Evolutionary conservation across 2,797 vertebrate genomes (phyloP).

Genomic region (Hemitrygon akajei): DNA sequence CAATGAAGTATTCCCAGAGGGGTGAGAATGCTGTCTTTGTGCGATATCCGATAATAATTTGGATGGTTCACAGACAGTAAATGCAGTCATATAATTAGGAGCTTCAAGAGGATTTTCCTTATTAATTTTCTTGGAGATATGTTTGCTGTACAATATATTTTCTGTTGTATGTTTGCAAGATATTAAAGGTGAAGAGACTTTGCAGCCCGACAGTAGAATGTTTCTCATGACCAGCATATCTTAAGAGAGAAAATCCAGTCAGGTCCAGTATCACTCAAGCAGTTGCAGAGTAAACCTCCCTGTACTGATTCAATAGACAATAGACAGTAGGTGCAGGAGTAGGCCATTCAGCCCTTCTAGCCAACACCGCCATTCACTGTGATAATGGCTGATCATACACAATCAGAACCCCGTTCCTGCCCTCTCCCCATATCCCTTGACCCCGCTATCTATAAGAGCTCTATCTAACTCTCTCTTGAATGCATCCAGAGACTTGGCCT

Average conservation of each 20-base stretch:
- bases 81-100: background rate
- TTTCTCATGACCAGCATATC: background rate
- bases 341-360: too few species aligned
- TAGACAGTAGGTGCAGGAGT: too few species aligned
- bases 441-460: too few species aligned
- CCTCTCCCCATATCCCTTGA: too few species aligned
- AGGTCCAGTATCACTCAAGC: background rate
- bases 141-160: background rate
- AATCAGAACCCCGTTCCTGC: too few species aligned
- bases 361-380: too few species aligned
- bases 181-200: background rate
- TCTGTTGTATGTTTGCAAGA: background rate
- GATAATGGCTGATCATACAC: too few species aligned
- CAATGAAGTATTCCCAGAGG: background rate
- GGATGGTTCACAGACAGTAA: background rate
- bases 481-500: too few species aligned
- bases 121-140: background rate
- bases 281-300: background rate
- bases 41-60: conserved; percentile 6
- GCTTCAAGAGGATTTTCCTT: background rate
- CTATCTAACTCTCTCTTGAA: too few species aligned
- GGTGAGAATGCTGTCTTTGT: background rate
- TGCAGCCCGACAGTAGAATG: background rate
- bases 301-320: background rate
- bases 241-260: background rate